These are phyloP conservation scores for Vulpes vulpes DNA, from an alignment of 2,113 vertebrate genomes.

Conservation along the genomic window DNA sequence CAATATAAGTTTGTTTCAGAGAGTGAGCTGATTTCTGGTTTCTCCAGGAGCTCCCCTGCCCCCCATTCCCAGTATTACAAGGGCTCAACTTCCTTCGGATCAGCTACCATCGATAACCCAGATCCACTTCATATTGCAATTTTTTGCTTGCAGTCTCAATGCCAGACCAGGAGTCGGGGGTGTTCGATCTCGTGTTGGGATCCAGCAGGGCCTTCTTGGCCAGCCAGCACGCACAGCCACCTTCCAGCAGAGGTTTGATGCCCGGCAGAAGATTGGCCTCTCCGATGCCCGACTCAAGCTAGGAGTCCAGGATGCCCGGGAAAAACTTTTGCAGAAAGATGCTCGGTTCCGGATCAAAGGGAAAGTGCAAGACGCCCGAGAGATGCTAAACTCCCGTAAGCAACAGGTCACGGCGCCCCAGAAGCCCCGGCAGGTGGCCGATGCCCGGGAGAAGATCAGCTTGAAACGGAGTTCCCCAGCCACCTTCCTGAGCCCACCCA, in stretches of 20 bases:
- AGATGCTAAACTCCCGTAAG: conserved; percentile 97
- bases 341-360: conserved; percentile 96
- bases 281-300: conserved; percentile 94
- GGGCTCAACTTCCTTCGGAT: neutral
- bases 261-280: conserved; percentile 95
- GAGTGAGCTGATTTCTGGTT: neutral
- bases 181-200: conserved; percentile 87
- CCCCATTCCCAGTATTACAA: neutral
- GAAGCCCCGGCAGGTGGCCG: conserved; percentile 91
- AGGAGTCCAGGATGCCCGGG: conserved; percentile 95
- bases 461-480: conserved; percentile 93
- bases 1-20: neutral
- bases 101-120: neutral
- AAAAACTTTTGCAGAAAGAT: conserved; percentile 95
- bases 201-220: conserved; percentile 85
- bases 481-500: conserved; percentile 82
- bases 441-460: conserved; percentile 96
- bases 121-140: neutral
- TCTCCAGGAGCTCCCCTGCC: neutral
- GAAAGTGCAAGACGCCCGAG: conserved; percentile 95
- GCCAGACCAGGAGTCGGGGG: conserved; percentile 86
- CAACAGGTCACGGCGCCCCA: conserved; percentile 87
- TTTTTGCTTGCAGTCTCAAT: conserved; percentile 81
- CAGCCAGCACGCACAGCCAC: conserved; percentile 77
- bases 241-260: conserved; percentile 93